Conservation (phyloP, 2,888 invertebrate genomes). For the Drosophila flavopinicola region DNA sequence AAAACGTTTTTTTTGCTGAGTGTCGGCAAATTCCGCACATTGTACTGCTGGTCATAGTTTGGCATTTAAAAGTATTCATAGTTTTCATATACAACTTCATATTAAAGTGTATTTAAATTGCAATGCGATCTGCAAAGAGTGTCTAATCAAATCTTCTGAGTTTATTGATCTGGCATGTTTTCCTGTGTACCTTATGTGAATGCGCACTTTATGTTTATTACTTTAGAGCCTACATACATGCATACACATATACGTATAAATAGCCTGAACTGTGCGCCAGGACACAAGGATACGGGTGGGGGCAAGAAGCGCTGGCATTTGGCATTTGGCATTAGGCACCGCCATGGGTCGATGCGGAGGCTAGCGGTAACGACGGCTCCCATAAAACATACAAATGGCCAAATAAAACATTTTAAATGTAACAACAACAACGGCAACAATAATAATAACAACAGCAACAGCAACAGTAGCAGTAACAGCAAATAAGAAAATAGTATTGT, state of each 20-base stretch:
- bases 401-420: slow-evolving; percentile 81
- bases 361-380: slow-evolving; percentile 65
- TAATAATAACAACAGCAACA: slow-evolving; percentile 60
- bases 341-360: slow-evolving; percentile 22
- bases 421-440: slow-evolving; percentile 61
- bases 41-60: no score
- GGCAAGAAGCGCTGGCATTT: not conserved
- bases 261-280: slow-evolving; percentile 5
- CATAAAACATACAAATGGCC: slow-evolving; percentile 81
- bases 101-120: no score
- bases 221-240: no score
- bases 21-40: no score
- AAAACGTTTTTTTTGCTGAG: no score
- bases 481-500: slow-evolving; percentile 74
- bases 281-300: not conserved
- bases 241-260: not conserved
- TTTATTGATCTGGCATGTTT: not conserved
- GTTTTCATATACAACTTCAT: no score
- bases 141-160: no score
- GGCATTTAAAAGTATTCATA: no score
- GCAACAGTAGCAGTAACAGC: slow-evolving; percentile 58
- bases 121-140: no score
- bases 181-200: no score
- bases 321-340: slow-evolving; percentile 5
- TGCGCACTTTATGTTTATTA: no score